Evolutionary conservation across 2,797 vertebrate species (phyloP), one percentile per base, ranked within the genome.

Genomic region (Lacerta agilis): DNA sequence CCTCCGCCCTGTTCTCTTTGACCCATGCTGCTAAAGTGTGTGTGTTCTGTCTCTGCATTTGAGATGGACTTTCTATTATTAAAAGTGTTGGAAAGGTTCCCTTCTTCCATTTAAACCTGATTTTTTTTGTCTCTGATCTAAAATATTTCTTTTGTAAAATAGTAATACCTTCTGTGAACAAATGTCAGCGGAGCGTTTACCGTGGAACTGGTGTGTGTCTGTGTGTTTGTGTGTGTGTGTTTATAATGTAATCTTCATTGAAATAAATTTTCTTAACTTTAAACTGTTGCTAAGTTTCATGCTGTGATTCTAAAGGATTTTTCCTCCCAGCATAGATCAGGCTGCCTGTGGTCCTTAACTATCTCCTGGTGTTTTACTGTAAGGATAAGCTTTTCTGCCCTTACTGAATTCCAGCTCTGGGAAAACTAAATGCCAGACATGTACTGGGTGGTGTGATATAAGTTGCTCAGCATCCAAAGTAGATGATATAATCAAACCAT

Each of bases 51-150:
- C 41, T 85, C 36, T 73, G 78, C 18, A 80, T 81, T 66, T 85
- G 38, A 67, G 82, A 58, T 27, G 75, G 83, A 71, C 79, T 82
- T 88, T 91, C 61, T 92, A 78, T 93, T 94, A 95, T 95, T 96
- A 94, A 90, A 95, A 93, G 94, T 78, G 11, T 27, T 73, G 79
- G 92, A 91, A 33, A 84, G 90, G 90, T 49, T 80, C 87, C 49
- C 55, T 87, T 64, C 17, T 85, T 87, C 71, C 41, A 88, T 82
- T 89, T 17, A 38, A 89, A 93, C 90, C 91, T 91, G 77, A 94
- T 91, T 91, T 87, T 78, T 87, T 78, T 81, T 13, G 66, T 67
- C 73, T 86, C 94, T 25, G 29, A 64, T 36, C 23, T 61, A 72
- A 84, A 72, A 84, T 71, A 33, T 25, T 17, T 36, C 49, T 58